These are phyloP conservation scores for Drosophila sturtevanti DNA, from an alignment of 1,140 invertebrate species.

Conservation along the genomic window DNA sequence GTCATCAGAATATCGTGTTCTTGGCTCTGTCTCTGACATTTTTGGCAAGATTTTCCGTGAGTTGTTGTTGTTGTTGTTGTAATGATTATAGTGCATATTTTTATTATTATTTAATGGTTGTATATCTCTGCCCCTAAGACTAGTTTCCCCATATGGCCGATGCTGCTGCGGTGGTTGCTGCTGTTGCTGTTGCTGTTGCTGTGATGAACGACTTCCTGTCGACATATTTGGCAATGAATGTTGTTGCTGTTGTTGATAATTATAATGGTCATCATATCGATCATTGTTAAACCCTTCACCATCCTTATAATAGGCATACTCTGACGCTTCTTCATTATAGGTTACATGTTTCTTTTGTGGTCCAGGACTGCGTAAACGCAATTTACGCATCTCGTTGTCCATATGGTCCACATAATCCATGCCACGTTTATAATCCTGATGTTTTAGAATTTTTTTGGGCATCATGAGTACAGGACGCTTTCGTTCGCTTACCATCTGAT, in stretches of 20 bases:
- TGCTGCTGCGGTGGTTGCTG: constrained; percentile 35
- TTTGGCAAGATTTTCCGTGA: constrained; percentile 64
- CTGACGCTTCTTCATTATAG: constrained; percentile 66
- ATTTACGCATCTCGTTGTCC: constrained; percentile 50
- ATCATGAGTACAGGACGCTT: neutral
- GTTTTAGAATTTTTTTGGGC: constrained; percentile 67
- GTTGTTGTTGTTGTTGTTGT: constrained; percentile 18
- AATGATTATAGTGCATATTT: constrained; percentile 55
- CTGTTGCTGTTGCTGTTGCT: constrained; percentile 22
- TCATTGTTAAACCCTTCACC: constrained; percentile 3
- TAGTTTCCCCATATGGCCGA: constrained; percentile 68
- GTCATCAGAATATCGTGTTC: constrained; percentile 43
- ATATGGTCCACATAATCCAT: constrained; percentile 45
- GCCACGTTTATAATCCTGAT: constrained; percentile 9
- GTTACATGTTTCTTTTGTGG: constrained; percentile 73
- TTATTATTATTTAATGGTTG: constrained; percentile 77
- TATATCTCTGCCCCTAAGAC: constrained; percentile 40
- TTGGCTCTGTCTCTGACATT: constrained; percentile 61
- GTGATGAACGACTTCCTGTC: constrained; percentile 68
- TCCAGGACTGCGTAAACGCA: constrained; percentile 51
- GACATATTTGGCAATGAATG: constrained; percentile 58
- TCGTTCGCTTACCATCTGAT: constrained; percentile 30
- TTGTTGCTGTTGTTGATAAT: neutral
- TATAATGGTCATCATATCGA: constrained; percentile 16
- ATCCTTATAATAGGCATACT: constrained; percentile 69